Evolutionary conservation across 1,140 invertebrate species (phyloP).

Genomic region (Venustaconcha ellipsiformis): DNA sequence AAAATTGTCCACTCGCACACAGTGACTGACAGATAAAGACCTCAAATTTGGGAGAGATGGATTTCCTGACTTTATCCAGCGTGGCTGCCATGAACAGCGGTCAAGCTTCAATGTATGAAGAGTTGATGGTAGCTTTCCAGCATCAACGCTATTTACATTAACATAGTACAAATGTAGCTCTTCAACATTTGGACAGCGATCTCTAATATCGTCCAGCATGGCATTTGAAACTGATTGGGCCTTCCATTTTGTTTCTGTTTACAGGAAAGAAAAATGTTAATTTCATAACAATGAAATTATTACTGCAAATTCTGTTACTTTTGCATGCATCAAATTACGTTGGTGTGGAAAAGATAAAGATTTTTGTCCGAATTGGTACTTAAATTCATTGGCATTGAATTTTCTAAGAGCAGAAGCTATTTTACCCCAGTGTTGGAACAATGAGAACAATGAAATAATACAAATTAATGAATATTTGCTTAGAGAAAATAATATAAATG

Average conservation of each 20-base stretch:
- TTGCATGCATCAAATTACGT: not conserved
- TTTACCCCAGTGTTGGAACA: not conserved
- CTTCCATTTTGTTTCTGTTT: constrained; percentile 10
- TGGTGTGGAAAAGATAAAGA: not conserved
- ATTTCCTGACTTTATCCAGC: constrained; percentile 18
- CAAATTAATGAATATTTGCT: too few species aligned
- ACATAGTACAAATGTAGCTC: constrained; percentile 13
- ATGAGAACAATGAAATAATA: not conserved
- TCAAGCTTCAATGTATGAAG: constrained; percentile 8
- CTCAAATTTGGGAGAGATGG: constrained; percentile 3
- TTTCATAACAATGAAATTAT: too few species aligned
- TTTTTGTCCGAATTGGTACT: too few species aligned
- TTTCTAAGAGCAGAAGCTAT: not conserved
- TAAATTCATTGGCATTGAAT: not conserved
- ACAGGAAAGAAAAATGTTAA: too few species aligned
- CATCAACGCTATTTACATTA: constrained; percentile 9
- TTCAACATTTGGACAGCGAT: constrained; percentile 21
- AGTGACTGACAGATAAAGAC: constrained; percentile 10
- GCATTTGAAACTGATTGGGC: constrained; percentile 19
- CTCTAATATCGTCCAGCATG: constrained; percentile 22
- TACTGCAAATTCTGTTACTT: too few species aligned
- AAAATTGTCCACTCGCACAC: constrained; percentile 4
- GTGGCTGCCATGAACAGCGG: constrained; percentile 18
- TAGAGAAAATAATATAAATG: too few species aligned
- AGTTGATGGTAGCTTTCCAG: constrained; percentile 7